These are phyloP conservation scores for Magallana ariakensis DNA, from an alignment of 1,140 invertebrate genomes.

Conservation along the genomic window DNA sequence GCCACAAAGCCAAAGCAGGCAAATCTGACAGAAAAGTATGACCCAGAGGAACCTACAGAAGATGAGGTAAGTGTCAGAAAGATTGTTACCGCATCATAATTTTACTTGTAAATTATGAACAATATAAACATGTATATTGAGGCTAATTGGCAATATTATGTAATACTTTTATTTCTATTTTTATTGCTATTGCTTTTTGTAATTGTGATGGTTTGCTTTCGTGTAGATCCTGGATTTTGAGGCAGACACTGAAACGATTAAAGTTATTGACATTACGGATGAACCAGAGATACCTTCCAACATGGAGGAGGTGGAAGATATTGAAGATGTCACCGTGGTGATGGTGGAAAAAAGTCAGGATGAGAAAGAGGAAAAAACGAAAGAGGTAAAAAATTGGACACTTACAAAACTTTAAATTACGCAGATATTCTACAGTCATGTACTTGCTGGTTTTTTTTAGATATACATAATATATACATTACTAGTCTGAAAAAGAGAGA, in stretches of 20 bases:
- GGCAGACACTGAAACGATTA: neutral
- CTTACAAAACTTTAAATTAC: no score
- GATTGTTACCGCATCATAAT: neutral
- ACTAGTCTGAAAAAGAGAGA: no score
- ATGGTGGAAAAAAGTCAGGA: neutral
- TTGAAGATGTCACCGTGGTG: neutral
- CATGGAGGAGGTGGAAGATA: neutral
- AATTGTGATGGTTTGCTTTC: no score
- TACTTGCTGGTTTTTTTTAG: no score
- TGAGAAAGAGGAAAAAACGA: neutral
- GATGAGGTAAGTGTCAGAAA: slow-evolving; percentile 2
- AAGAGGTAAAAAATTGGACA: neutral
- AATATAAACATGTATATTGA: no score
- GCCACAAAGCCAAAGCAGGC: neutral
- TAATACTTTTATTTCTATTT: no score
- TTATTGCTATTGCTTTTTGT: no score
- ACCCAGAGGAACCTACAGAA: slow-evolving; percentile 17
- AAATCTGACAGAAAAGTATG: slow-evolving; percentile 3
- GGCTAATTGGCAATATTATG: no score
- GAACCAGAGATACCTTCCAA: neutral
- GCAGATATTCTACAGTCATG: no score
- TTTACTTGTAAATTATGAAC: neutral
- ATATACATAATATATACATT: no score
- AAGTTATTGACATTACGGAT: neutral
- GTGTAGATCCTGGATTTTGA: slow-evolving; percentile 6